A percentile compares a stretch with the other conserved stretches of the same genome.
Evolutionary conservation across 1,140 invertebrate genomes (phyloP).

Genomic region (Pseudobourletiella spinata): DNA sequence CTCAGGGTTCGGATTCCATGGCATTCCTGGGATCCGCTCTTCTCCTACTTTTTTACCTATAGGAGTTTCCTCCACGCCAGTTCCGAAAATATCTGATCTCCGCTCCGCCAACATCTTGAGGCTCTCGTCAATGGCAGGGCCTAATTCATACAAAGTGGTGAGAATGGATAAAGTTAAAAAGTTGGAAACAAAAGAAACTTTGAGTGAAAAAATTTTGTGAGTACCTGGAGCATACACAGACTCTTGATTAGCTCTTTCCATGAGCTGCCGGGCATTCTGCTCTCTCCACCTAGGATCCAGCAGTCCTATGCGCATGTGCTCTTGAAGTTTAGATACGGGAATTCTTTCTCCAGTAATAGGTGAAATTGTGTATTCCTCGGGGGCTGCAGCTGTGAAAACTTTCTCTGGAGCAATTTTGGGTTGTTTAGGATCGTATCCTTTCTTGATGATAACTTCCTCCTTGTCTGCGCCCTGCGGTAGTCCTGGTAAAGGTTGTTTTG

Average conservation of each 20-base stretch:
- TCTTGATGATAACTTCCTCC: constrained; percentile 90
- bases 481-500: constrained; percentile 10
- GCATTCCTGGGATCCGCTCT: constrained; percentile 61
- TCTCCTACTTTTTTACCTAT: constrained; percentile 99
- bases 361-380: constrained; percentile 91
- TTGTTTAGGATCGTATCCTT: constrained; percentile 92
- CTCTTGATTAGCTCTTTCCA: constrained; percentile 74
- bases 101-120: constrained; percentile 93
- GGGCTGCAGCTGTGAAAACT: constrained; percentile 47
- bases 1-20: constrained; percentile 21
- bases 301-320: constrained; percentile 95
- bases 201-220: too few species aligned
- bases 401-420: constrained; percentile 44
- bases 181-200: too few species aligned
- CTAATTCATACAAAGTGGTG: too few species aligned
- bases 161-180: too few species aligned
- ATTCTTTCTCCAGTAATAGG: constrained; percentile 97
- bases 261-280: constrained; percentile 78
- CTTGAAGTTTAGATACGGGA: constrained; percentile 90
- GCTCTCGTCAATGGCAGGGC: constrained; percentile 87
- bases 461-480: constrained; percentile 60
- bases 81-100: constrained; percentile 99
- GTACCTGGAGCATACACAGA: constrained; percentile 70
- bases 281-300: constrained; percentile 97
- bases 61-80: constrained; percentile 94